Evolutionary conservation across 2,797 vertebrate genomes (phyloP), one percentile per base, ranked within the genome.

Genomic region (Halcyon smyrnensis): DNA sequence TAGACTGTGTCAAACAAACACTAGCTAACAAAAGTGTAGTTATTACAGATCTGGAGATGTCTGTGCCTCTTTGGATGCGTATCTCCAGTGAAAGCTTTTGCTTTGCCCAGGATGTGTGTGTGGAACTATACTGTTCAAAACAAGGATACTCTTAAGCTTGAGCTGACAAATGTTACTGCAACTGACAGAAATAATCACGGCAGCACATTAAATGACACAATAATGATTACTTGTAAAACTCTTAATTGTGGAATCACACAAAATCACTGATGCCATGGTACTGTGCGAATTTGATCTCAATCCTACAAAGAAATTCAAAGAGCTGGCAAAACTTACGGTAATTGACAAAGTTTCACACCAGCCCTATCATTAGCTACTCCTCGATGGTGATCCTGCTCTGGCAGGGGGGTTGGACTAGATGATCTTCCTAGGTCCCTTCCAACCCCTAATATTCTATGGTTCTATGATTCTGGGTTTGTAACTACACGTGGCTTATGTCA

Each of bases 21-120:
- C 8, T 51, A 53, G 30, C 39, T 68, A 34, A 85, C 4, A 2
- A 45, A 83, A 67, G 2, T 9, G 16, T 8, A 62, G 34, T 28
- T 79, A 57, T n/a, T 39, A 28, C 39, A 65, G 37, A 82, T 20
- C 14, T 50, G 57, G 9, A 34, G 63, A 54, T 0, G 1, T 13
- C 59, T 28, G 4, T 56, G 50, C 3, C 2, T 39, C 60, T 41
- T 65, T 46, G 24, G 59, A 34, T 45, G 25, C 0, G 0, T 11
- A 12, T 14, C 41, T 60, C 43, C 78, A 76, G 36, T 20, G 37
- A 85, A 46, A 6, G 9, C 10, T 68, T 63, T 60, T 67, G 68
- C 43, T 68, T 83, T 83, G 51, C 56, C 77, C 32, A 28, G 27
- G 45, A 15, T 45, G 20, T 5, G 1, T 6, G 2, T 34, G 68